Percentiles rank a stretch among this genome's conserved stretches.
These are phyloP conservation scores for Mungos mungo DNA, from an alignment of 2,113 vertebrate genomes.

Conservation along the genomic window DNA sequence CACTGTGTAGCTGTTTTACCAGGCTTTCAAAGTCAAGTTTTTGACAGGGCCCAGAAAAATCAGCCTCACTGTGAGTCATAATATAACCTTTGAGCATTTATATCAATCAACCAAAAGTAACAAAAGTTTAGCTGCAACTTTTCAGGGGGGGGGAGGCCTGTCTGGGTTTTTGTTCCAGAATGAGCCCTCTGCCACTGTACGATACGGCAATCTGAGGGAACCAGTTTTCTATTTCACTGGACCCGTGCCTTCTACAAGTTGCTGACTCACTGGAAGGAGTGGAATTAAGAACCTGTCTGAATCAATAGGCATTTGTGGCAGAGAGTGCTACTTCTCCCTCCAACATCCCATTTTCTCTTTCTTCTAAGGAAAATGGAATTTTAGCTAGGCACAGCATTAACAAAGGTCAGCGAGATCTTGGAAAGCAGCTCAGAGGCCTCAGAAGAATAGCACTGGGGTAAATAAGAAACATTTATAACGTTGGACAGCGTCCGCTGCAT, in stretches of 20 bases:
- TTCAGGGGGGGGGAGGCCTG: neutral
- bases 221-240: constrained; percentile 45
- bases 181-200: constrained; percentile 18
- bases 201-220: constrained; percentile 29
- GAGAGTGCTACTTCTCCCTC: neutral
- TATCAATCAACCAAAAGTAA: constrained; percentile 44
- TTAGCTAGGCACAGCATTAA: constrained; percentile 7
- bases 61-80: constrained; percentile 18
- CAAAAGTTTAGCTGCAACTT: constrained; percentile 44
- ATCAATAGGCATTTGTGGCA: constrained; percentile 51
- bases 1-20: neutral
- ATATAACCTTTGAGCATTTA: constrained; percentile 35
- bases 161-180: constrained; percentile 11
- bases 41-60: constrained; percentile 50
- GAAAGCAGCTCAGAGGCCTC: neutral
- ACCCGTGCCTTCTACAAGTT: constrained; percentile 26
- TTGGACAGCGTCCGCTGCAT: neutral
- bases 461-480: constrained; percentile 15
- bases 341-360: constrained; percentile 7
- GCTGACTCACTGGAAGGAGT: constrained; percentile 56
- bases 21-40: constrained; percentile 48
- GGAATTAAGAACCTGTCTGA: constrained; percentile 56
- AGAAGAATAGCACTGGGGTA: neutral
- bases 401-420: constrained; percentile 7
- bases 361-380: constrained; percentile 32